Conservation (phyloP, 2,888 invertebrate genomes). For the Omphaloscelis lunosa region DNA sequence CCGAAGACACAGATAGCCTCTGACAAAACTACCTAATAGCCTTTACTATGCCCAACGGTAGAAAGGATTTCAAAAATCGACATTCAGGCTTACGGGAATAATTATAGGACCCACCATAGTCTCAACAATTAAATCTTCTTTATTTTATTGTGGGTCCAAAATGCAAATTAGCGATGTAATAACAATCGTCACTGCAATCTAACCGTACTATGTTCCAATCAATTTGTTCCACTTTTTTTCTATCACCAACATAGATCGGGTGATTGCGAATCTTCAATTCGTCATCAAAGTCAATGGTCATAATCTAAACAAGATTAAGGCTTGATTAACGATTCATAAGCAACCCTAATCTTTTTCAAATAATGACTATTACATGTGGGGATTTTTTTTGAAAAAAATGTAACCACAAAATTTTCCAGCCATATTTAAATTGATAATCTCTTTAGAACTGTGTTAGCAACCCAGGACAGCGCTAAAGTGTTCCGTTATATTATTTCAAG, state of each 20-base stretch:
- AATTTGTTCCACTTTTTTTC: constrained; percentile 44
- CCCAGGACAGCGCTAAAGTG: neutral
- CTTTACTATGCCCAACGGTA: neutral
- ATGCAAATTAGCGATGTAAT: constrained; percentile 13
- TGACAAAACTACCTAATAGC: neutral
- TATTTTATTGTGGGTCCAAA: neutral
- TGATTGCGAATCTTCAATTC: constrained; percentile 36
- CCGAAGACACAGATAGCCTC: neutral
- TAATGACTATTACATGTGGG: no score
- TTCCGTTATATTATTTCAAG: neutral
- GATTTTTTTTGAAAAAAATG: no score
- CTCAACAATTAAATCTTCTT: neutral
- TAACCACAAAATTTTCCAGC: no score
- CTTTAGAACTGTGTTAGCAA: no score
- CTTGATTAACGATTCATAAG: no score
- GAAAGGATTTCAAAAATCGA: neutral
- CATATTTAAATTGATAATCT: no score
- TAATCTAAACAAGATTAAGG: constrained; percentile 23
- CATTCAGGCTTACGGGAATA: neutral
- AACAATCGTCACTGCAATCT: constrained; percentile 15
- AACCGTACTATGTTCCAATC: constrained; percentile 33
- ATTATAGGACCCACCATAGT: neutral
- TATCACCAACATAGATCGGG: constrained; percentile 31
- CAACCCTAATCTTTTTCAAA: no score
- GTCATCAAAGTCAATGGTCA: constrained; percentile 32